Percentiles rank a stretch among this genome's conserved stretches.
Evolutionary conservation across 2,113 vertebrate genomes (phyloP).

Genomic region (Myotis yumanensis): DNA sequence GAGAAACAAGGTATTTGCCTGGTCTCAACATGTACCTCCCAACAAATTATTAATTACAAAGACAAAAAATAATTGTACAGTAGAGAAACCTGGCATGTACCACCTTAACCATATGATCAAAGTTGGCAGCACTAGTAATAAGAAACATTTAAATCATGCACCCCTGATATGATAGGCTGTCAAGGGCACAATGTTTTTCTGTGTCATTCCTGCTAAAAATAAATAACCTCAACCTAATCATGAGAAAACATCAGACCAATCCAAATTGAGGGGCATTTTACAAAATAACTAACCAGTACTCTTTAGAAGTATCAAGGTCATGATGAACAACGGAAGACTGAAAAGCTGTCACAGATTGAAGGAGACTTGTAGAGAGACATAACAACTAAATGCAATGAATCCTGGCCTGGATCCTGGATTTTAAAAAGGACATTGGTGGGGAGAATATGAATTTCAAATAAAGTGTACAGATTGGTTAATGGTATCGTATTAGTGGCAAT

Average conservation of each 20-base stretch:
- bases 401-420: neutral
- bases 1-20: neutral
- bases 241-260: conserved; percentile 23
- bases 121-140: neutral
- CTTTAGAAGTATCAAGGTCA: conserved; percentile 16
- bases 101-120: neutral
- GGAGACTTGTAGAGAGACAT: neutral
- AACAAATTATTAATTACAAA: conserved; percentile 16
- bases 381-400: conserved; percentile 12
- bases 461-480: neutral
- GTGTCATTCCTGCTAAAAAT: neutral
- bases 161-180: neutral
- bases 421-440: neutral
- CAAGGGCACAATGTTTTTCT: neutral
- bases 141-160: neutral
- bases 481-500: neutral
- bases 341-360: conserved; percentile 28
- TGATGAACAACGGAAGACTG: neutral
- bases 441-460: conserved; percentile 37
- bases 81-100: neutral
- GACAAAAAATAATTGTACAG: neutral
- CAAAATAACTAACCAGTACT: conserved; percentile 1
- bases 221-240: neutral
- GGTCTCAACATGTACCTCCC: neutral
- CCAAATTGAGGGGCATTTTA: neutral